These are phyloP conservation scores for Cyclophora punctaria DNA, from an alignment of 2,888 invertebrate genomes.

Conservation along the genomic window DNA sequence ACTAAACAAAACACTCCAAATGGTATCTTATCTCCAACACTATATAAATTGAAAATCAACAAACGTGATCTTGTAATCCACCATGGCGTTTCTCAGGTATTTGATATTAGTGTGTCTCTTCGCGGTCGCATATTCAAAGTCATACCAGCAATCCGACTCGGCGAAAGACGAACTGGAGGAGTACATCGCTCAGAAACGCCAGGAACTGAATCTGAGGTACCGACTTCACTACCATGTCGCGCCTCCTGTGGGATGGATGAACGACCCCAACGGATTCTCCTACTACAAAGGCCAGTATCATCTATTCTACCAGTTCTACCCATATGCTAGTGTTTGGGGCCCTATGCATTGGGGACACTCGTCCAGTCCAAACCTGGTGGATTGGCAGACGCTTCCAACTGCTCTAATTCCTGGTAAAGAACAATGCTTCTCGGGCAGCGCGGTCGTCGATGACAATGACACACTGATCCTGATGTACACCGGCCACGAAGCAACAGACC, in stretches of 20 bases:
- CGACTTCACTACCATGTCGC: conserved; percentile 54
- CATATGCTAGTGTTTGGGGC: conserved; percentile 58
- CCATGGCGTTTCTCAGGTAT: conserved; percentile 9
- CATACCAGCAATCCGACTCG: conserved; percentile 18
- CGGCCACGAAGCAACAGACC: conserved; percentile 32
- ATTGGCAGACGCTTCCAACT: conserved; percentile 65
- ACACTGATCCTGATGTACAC: conserved; percentile 57
- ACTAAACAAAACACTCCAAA: no score
- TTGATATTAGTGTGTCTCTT: conserved; percentile 24
- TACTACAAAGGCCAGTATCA: conserved; percentile 68
- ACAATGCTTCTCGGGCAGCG: conserved; percentile 66
- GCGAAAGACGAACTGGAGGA: conserved; percentile 39
- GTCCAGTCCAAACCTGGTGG: conserved; percentile 57
- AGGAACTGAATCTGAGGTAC: conserved; percentile 48
- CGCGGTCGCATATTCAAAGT: conserved; percentile 22
- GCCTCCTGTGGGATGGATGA: conserved; percentile 72
- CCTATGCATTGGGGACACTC: conserved; percentile 75
- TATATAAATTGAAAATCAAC: no score
- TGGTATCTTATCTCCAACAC: no score
- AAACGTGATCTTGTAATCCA: background rate
- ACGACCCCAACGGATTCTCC: conserved; percentile 75
- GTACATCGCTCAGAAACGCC: conserved; percentile 44
- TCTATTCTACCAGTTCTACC: conserved; percentile 72
- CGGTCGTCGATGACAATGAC: conserved; percentile 44
- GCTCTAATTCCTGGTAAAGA: conserved; percentile 64